Evolutionary conservation across 2,113 vertebrate species (phyloP), one percentile per base, ranked within the genome.

Genomic region (Cyanistes caeruleus): DNA sequence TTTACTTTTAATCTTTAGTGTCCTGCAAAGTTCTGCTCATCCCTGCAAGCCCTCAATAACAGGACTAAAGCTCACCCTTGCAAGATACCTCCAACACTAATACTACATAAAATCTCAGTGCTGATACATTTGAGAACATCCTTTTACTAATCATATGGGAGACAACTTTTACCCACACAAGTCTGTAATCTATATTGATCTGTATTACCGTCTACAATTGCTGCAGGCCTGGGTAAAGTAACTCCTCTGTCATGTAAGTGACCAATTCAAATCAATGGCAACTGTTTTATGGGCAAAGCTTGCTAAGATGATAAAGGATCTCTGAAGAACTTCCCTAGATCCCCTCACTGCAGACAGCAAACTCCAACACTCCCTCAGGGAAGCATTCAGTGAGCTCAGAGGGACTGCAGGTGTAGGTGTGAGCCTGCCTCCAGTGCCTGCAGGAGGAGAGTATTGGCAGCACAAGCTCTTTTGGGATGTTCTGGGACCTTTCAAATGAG

Each of bases 11-110:
- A 15, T 22, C 55, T 79, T 82, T 9, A 9, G 9, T 2, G 0
- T 9, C 72, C 28, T 51, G 16, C 27, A 52, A 63, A 78, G 46
- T 56, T 79, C 73, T 81, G 27, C 20, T 67, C 35, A 8, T 14
- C 28, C 5, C 6, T 0, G 0, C 15, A n/a, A 89, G 28, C 28
- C n/a, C 31, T 52, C 39, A 49, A 3, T 35, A 41, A 27, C 5
- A 37, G 20, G 70, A 78, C 11, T 58, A 70, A 72, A 63, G 14
- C 11, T 56, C 27, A 28, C 11, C 33, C 53, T 58, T 52, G 30
- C 35, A 78, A 82, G 43, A 73, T 8, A 59, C 16, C 31, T 81
- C 80, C 37, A 79, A 37, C 3, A 9, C 15, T 9, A 53, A 2
- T 5, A 44, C 24, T 67, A 33, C 13, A 31, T 19, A 60, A 81